Percentiles rank a stretch among this genome's conserved stretches.
Conservation (phyloP, 2,113 vertebrate genomes). For the Cichladusa arquata region DNA sequence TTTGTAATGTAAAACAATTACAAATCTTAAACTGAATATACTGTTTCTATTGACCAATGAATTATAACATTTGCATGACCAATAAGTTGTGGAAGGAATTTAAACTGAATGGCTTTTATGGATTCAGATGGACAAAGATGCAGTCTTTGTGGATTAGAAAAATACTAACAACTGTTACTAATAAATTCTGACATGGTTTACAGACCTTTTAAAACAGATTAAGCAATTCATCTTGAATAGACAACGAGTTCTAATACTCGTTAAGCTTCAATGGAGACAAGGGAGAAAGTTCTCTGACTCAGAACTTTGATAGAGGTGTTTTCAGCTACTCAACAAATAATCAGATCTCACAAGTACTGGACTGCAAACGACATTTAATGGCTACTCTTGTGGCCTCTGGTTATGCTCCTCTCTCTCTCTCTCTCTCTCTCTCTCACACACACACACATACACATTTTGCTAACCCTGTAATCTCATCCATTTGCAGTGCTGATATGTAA, state of each 20-base stretch:
- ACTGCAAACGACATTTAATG: not conserved
- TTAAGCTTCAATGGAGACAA: not conserved
- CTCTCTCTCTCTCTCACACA: not conserved
- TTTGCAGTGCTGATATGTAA: not conserved
- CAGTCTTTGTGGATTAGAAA: not conserved
- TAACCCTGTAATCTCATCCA: not conserved
- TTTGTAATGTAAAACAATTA: not conserved
- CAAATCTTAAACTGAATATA: not conserved
- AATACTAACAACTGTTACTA: not conserved
- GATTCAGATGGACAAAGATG: not conserved
- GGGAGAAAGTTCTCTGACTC: not conserved
- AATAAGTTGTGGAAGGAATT: not conserved
- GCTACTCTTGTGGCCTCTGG: not conserved
- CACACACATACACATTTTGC: not conserved
- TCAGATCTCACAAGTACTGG: not conserved
- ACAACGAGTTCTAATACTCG: not conserved
- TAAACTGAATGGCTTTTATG: not conserved
- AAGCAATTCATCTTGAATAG: not conserved
- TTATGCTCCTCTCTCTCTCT: not conserved
- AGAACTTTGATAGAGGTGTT: not conserved
- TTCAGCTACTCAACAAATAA: not conserved
- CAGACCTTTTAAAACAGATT: not conserved
- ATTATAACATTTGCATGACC: not conserved
- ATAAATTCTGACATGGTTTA: not conserved
- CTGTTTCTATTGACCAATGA: not conserved